Conservation (phyloP, 2,888 invertebrate species). For the Hyposoter didymator region DNA sequence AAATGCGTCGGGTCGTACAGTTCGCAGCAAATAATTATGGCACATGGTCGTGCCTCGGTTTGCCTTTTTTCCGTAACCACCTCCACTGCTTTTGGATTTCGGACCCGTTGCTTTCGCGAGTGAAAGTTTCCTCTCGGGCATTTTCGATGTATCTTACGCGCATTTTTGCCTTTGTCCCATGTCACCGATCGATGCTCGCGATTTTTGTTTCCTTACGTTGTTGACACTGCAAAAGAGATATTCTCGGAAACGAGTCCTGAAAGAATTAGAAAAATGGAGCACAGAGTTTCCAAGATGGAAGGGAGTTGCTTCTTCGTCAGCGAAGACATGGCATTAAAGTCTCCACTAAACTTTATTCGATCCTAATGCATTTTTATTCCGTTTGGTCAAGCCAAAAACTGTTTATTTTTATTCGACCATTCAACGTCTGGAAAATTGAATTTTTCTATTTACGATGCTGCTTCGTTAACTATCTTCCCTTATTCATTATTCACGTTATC, state of each 20-base stretch:
- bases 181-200: background rate
- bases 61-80: conserved; percentile 16
- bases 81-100: conserved; percentile 55
- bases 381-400: too few species aligned
- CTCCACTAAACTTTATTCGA: too few species aligned
- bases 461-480: conserved; percentile 18
- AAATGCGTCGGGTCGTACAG: background rate
- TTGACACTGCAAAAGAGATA: background rate
- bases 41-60: conserved; percentile 19
- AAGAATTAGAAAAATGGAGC: too few species aligned
- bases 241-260: too few species aligned
- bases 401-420: too few species aligned
- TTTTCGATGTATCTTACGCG: conserved; percentile 9
- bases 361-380: too few species aligned
- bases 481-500: background rate
- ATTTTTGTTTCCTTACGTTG: background rate
- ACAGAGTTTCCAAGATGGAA: too few species aligned
- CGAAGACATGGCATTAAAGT: too few species aligned
- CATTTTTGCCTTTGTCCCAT: background rate
- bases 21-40: conserved; percentile 33
- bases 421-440: background rate
- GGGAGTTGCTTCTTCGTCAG: too few species aligned
- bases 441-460: background rate
- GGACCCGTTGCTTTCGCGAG: conserved; percentile 33
- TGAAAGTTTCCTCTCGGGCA: conserved; percentile 36